Evolutionary conservation across 2,888 invertebrate genomes (phyloP).

Genomic region (Hirtodrosophila alboralis): DNA sequence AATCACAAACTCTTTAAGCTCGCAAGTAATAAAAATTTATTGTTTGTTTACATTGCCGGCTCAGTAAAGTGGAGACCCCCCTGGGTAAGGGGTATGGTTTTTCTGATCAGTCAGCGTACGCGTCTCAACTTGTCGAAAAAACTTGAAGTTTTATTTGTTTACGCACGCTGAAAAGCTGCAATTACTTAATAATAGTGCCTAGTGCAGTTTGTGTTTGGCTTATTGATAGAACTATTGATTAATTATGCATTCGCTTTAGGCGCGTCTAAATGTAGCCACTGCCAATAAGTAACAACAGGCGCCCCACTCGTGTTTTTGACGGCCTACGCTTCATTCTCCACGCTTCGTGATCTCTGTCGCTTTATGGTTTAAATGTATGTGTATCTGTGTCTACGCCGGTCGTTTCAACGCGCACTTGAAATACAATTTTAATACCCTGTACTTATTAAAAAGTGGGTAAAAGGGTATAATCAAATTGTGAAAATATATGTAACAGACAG

Average conservation of each 20-base stretch:
- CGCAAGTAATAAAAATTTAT: slow-evolving; percentile 17
- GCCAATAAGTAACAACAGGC: not conserved
- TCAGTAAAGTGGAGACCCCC: slow-evolving; percentile 28
- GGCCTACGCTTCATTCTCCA: slow-evolving; percentile 6
- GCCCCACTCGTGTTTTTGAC: slow-evolving; percentile 16
- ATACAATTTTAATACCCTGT: slow-evolving; percentile 38
- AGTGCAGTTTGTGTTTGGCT: slow-evolving; percentile 15
- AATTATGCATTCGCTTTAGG: slow-evolving; percentile 53
- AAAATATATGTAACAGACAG: too few species aligned
- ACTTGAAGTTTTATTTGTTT: slow-evolving; percentile 20
- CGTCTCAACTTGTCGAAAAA: slow-evolving; percentile 1
- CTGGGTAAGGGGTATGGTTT: not conserved
- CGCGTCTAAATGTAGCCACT: slow-evolving; percentile 23
- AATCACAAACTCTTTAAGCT: slow-evolving; percentile 8
- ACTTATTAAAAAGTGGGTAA: too few species aligned
- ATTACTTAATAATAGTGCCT: not conserved
- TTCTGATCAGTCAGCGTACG: slow-evolving; percentile 7
- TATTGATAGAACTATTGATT: slow-evolving; percentile 40
- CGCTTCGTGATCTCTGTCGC: not conserved
- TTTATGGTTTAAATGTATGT: not conserved
- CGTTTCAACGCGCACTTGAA: slow-evolving; percentile 63
- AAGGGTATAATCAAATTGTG: too few species aligned
- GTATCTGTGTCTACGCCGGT: slow-evolving; percentile 13
- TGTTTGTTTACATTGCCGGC: slow-evolving; percentile 56
- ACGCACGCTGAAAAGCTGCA: slow-evolving; percentile 15